Conservation (phyloP, 1,140 invertebrate genomes). For the Pentalonia nigronervosa region DNA sequence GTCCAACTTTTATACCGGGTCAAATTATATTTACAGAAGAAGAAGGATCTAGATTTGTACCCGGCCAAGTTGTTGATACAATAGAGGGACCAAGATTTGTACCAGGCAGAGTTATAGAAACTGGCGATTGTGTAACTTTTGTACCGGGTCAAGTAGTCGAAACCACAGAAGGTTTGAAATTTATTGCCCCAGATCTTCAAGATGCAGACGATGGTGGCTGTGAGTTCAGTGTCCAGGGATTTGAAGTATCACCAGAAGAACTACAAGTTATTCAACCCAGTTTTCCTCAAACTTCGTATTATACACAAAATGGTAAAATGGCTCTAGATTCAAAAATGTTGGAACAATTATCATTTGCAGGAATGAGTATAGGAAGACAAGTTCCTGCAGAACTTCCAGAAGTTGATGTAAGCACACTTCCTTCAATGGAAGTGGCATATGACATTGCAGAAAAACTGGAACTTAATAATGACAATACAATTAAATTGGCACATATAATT, state of each 20-base stretch:
- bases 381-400: conserved; percentile 70
- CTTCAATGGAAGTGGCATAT: conserved; percentile 65
- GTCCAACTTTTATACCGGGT: conserved; percentile 77
- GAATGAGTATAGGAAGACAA: conserved; percentile 74
- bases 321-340: conserved; percentile 75
- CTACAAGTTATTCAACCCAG: conserved; percentile 71
- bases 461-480: conserved; percentile 61
- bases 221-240: conserved; percentile 79
- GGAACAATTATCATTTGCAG: conserved; percentile 74
- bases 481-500: conserved; percentile 52
- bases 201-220: conserved; percentile 70
- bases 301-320: conserved; percentile 68
- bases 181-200: conserved; percentile 74
- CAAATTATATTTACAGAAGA: conserved; percentile 77
- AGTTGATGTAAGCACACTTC: conserved; percentile 67
- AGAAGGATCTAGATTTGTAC: conserved; percentile 75
- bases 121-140: conserved; percentile 73
- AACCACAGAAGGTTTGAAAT: conserved; percentile 74
- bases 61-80: conserved; percentile 78
- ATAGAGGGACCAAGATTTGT: conserved; percentile 76
- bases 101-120: conserved; percentile 75
- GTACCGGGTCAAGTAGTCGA: conserved; percentile 77
- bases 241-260: conserved; percentile 77
- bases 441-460: conserved; percentile 65
- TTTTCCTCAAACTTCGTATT: conserved; percentile 61